Evolutionary conservation across 2,888 invertebrate genomes (phyloP).

Genomic region (Brenthis daphne): DNA sequence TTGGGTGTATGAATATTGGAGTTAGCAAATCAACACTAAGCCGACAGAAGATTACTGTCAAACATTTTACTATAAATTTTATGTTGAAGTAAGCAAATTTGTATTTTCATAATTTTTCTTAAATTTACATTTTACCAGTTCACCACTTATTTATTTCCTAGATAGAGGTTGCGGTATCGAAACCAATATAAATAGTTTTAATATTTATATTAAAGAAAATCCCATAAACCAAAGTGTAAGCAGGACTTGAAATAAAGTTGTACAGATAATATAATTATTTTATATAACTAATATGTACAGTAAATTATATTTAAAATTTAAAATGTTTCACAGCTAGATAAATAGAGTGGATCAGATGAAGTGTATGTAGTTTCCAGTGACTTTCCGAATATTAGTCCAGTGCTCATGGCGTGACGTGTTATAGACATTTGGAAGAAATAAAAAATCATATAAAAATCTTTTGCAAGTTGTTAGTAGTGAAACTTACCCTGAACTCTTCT

Average conservation of each 20-base stretch:
- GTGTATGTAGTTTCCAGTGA: constrained; percentile 13
- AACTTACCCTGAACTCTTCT: constrained; percentile 76
- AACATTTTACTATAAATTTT: constrained; percentile 23
- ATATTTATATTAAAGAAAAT: too few species aligned
- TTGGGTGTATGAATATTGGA: background rate
- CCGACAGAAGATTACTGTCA: constrained; percentile 17
- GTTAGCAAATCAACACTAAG: background rate
- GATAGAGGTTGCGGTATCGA: too few species aligned
- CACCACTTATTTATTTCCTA: too few species aligned
- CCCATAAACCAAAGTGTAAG: too few species aligned
- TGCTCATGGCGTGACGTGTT: constrained; percentile 58
- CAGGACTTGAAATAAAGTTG: too few species aligned
- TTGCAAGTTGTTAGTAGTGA: background rate
- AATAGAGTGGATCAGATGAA: constrained; percentile 19
- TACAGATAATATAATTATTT: too few species aligned
- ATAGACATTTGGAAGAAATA: constrained; percentile 53
- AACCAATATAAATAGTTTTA: too few species aligned
- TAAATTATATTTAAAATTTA: background rate
- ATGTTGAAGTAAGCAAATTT: background rate
- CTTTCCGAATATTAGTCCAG: constrained; percentile 55
- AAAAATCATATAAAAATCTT: constrained; percentile 15
- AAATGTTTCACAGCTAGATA: constrained; percentile 33
- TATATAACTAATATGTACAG: too few species aligned
- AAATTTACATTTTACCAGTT: too few species aligned
- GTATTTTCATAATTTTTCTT: background rate